Evolutionary conservation across 2,797 vertebrate species (phyloP).

Genomic region (Sardinella longiceps): DNA sequence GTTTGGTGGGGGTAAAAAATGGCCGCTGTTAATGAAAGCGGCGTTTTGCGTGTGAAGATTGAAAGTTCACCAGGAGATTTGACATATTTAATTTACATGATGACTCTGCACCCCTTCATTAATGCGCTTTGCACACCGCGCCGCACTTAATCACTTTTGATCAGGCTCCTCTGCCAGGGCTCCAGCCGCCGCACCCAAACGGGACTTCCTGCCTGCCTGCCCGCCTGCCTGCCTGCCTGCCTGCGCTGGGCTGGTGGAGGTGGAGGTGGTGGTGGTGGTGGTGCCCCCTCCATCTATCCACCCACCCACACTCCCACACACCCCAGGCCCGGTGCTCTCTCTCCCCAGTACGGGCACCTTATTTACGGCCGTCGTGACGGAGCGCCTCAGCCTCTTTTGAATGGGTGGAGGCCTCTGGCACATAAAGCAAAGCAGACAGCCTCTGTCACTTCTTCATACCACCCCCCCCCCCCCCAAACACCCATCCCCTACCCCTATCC

Average conservation of each 20-base stretch:
- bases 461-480: slow-evolving; percentile 5
- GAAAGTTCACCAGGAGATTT: slow-evolving; percentile 95
- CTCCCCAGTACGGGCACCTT: not conserved
- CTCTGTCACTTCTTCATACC: slow-evolving; percentile 50
- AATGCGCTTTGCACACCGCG: slow-evolving; percentile 91
- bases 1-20: slow-evolving; percentile 67
- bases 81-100: slow-evolving; percentile 99
- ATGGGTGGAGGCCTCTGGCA: slow-evolving; percentile 1
- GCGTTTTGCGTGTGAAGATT: slow-evolving; percentile 86
- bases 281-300: not conserved
- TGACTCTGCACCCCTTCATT: slow-evolving; percentile 96
- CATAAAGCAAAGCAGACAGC: slow-evolving; percentile 41
- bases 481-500: slow-evolving; percentile 30
- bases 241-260: not conserved
- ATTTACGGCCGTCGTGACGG: not conserved
- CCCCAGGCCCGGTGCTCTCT: not conserved
- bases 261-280: not conserved
- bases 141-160: slow-evolving; percentile 92
- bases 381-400: slow-evolving; percentile 10
- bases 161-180: slow-evolving; percentile 78
- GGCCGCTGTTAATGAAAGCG: slow-evolving; percentile 93
- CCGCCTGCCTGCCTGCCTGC: no score
- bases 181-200: slow-evolving; percentile 25
- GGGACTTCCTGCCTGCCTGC: not conserved
- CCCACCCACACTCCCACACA: not conserved